These are phyloP conservation scores for Protomyctophum bolini DNA, from an alignment of 2,113 vertebrate species.

Conservation along the genomic window DNA sequence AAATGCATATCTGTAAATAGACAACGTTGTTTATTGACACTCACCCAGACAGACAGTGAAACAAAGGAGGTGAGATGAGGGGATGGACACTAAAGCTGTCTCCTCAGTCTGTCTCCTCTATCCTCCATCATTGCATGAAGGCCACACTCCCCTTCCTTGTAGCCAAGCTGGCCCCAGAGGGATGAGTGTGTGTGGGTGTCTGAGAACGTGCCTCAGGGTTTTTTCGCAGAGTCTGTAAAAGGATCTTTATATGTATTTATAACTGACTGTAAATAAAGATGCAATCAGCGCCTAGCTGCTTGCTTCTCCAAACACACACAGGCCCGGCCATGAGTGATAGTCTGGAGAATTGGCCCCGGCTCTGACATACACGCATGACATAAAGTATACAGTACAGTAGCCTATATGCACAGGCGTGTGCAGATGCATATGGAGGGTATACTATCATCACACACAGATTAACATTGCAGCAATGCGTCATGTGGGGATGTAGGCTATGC, in stretches of 20 bases:
- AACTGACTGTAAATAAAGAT: conserved; percentile 46
- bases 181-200: not conserved
- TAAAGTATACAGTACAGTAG: not conserved
- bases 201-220: not conserved
- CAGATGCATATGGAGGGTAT: conserved; percentile 9
- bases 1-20: too few relatives aligned
- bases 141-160: conserved; percentile 4
- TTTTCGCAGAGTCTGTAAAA: conserved; percentile 15
- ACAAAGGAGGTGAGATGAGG: not conserved
- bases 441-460: not conserved
- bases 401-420: not conserved
- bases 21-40: too few relatives aligned
- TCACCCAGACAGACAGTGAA: not conserved
- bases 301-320: conserved; percentile 30
- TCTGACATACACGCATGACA: conserved; percentile 29
- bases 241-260: conserved; percentile 34
- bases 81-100: not conserved
- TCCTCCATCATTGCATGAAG: not conserved
- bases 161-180: not conserved
- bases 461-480: not conserved
- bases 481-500: not conserved
- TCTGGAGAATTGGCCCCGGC: conserved; percentile 7
- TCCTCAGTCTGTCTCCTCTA: conserved; percentile 15
- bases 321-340: conserved; percentile 32
- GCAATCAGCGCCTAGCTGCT: conserved; percentile 39